Conservation (phyloP, 1,140 invertebrate genomes). For the Bombus soroeensis region DNA sequence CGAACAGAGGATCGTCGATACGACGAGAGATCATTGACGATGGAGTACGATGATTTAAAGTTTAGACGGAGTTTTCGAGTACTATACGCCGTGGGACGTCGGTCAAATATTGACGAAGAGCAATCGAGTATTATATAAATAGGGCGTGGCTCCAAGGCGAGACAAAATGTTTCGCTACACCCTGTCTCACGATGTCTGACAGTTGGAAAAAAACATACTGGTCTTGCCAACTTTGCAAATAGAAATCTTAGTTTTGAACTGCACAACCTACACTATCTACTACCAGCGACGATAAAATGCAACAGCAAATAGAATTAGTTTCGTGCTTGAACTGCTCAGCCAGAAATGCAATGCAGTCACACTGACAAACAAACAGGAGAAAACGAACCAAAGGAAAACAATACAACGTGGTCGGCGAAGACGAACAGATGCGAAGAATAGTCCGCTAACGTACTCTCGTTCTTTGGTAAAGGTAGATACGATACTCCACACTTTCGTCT, state of each 20-base stretch:
- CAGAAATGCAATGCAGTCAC: background rate
- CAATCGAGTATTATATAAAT: background rate
- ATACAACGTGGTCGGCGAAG: background rate
- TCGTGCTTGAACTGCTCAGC: background rate
- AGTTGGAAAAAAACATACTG: background rate
- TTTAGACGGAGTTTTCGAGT: background rate
- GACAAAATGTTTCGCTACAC: background rate
- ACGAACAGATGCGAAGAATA: background rate
- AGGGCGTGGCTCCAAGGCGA: background rate
- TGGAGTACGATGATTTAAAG: background rate
- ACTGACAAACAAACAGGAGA: background rate
- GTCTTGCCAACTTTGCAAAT: background rate
- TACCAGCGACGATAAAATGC: background rate
- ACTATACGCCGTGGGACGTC: background rate
- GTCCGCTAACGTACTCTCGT: background rate
- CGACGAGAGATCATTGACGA: background rate
- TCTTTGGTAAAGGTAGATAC: background rate
- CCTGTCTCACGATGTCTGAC: background rate
- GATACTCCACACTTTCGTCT: background rate
- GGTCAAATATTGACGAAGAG: conserved; percentile 28
- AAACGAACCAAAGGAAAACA: background rate
- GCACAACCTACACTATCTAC: background rate
- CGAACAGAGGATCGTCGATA: background rate
- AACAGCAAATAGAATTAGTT: background rate
- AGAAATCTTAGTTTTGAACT: background rate